A percentile compares a stretch with the other conserved stretches of the same genome.
Evolutionary conservation across 1,140 invertebrate species (phyloP).

Genomic region (Liolophura sinensis): DNA sequence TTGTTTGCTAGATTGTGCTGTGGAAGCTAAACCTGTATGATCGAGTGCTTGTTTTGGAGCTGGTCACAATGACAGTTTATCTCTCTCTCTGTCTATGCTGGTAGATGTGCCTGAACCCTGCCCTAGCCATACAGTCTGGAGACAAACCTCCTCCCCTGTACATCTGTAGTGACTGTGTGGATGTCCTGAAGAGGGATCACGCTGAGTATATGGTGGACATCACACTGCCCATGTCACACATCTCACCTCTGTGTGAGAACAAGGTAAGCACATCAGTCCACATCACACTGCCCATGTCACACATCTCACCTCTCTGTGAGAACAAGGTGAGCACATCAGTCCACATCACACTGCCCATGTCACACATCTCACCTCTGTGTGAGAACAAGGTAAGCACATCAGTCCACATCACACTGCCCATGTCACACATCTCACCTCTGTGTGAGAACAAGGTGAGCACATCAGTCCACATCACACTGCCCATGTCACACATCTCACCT

Average conservation of each 20-base stretch:
- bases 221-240: slow-evolving; percentile 91
- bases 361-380: too few relatives aligned
- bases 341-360: too few relatives aligned
- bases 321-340: slow-evolving; percentile 3
- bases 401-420: slow-evolving; percentile 90
- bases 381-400: slow-evolving; percentile 74
- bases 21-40: background rate
- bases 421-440: slow-evolving; percentile 89
- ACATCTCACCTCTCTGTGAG: slow-evolving; percentile 6
- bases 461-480: slow-evolving; percentile 88
- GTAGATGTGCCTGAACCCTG: slow-evolving; percentile 64
- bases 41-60: background rate
- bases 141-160: slow-evolving; percentile 89
- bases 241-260: slow-evolving; percentile 94
- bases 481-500: slow-evolving; percentile 91
- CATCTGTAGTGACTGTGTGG: slow-evolving; percentile 95
- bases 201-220: slow-evolving; percentile 86
- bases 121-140: slow-evolving; percentile 68
- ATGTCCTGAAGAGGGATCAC: slow-evolving; percentile 75
- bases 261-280: slow-evolving; percentile 70
- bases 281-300: background rate
- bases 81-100: slow-evolving; percentile 18
- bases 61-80: background rate
- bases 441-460: slow-evolving; percentile 95
- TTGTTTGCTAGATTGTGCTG: too few relatives aligned